Evolutionary conservation across 1,140 invertebrate genomes (phyloP).

Genomic region (Diploscapter pachys): DNA sequence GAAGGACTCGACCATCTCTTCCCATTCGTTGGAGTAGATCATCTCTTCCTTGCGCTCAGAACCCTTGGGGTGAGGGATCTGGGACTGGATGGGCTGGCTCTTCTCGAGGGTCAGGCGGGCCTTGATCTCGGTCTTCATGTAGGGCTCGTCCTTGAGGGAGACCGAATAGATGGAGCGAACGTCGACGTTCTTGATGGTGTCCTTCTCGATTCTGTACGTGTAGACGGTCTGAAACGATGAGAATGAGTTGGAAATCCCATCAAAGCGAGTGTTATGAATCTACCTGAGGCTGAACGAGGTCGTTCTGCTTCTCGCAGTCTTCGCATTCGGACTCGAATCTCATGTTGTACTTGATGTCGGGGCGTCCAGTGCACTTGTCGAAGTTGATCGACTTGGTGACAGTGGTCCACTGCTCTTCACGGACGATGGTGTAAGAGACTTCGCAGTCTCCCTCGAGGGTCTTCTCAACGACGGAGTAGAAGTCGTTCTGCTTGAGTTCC

Average conservation of each 20-base stretch:
- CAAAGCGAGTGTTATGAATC: too few species aligned
- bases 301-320: constrained; percentile 16
- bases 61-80: constrained; percentile 20
- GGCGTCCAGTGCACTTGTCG: constrained; percentile 45
- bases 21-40: constrained; percentile 27
- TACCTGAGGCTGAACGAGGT: constrained; percentile 3
- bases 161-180: constrained; percentile 29
- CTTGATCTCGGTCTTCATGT: constrained; percentile 19
- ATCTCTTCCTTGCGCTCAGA: constrained; percentile 16
- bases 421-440: constrained; percentile 23
- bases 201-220: constrained; percentile 28
- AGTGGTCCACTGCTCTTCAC: constrained; percentile 20
- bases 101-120: constrained; percentile 17
- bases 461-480: constrained; percentile 25
- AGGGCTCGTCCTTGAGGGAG: constrained; percentile 13
- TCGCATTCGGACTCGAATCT: constrained; percentile 25
- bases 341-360: constrained; percentile 38
- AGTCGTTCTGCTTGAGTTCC: not conserved
- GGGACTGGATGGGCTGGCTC: constrained; percentile 6
- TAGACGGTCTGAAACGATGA: constrained; percentile 5
- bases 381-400: constrained; percentile 55
- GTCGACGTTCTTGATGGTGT: constrained; percentile 24
- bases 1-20: constrained; percentile 36
- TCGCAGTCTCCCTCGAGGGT: constrained; percentile 34
- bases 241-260: too few species aligned